Evolutionary conservation across 2,797 vertebrate genomes (phyloP).

Genomic region (Anisognathus igniventris): DNA sequence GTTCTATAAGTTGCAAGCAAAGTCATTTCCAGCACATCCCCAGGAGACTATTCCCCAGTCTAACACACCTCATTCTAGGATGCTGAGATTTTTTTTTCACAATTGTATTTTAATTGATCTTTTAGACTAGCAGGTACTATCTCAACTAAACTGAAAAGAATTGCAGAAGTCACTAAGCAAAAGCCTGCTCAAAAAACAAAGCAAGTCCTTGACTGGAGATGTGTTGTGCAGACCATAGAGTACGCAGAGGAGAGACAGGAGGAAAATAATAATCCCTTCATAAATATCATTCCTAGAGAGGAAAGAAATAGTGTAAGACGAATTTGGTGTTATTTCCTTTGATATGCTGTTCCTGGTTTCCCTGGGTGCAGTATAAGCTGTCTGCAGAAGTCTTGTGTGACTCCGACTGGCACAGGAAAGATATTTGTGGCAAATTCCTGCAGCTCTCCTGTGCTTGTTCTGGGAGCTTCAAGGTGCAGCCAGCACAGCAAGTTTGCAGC

Average conservation of each 20-base stretch:
- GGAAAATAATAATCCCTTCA: not conserved
- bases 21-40: not conserved
- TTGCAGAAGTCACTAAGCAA: not conserved
- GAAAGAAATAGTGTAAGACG: not conserved
- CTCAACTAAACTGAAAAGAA: not conserved
- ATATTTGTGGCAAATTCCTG: not conserved
- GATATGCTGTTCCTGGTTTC: not conserved
- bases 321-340: not conserved
- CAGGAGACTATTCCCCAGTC: not conserved
- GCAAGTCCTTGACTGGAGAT: not conserved
- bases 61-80: not conserved
- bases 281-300: not conserved
- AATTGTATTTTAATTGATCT: not conserved
- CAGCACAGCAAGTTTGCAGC: not conserved
- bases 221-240: not conserved
- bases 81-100: not conserved
- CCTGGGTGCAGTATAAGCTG: not conserved
- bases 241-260: not conserved
- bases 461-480: not conserved
- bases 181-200: not conserved
- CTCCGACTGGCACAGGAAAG: not conserved
- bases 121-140: not conserved
- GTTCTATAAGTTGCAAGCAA: not conserved
- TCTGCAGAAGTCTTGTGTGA: not conserved
- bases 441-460: rapidly evolving